Base-by-base conservation (phyloP, 2,113 vertebrate species). In the Gallinago undulata region DNA sequence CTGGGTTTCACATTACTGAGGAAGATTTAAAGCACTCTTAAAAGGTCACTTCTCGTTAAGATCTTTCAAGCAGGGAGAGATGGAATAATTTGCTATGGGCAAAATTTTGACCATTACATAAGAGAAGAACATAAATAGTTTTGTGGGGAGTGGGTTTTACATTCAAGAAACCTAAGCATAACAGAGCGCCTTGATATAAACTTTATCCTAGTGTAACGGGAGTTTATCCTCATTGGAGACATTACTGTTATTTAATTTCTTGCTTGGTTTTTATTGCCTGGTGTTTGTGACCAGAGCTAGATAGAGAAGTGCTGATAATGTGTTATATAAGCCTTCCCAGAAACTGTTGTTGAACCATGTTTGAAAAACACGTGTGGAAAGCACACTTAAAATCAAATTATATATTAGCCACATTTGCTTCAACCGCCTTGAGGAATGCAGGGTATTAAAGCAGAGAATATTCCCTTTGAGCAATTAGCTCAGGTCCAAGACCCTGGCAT, bases 191-290 rank as follows among this genome's bases (percentile, higher is more conserved):
- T 43, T 35, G 56, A 22, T 19, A 9, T 11, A 41, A 62, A 31
- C 24, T 17, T 47, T 0, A 3, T 4, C 15, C 8, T 7, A 5
- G 10, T 5, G 23, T 13, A 3, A 19, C 6, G 5, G 33, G 35
- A 35, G 57, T 50, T 67, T 3, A 2, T 19, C 50, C 82, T 81
- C 45, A 3, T 1, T 27, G 22, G n/a, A 41, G 47, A 6, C 4
- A 0, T 67, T 57, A 2, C 53, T 51, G 3, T 6, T 50, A 4
- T 7, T 43, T 4, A 10, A 6, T n/a, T 24, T 17, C 35, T 53
- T 18, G 7, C 21, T 85, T 7, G 0, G 1, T 11, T 76, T 85
- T 82, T 88, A 83, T 60, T 68, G 13, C 33, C 35, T 25, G 35
- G 6, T 43, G 18, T 25, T 77, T 73, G 9, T 74, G 47, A 55